Conservation (phyloP, 1,140 invertebrate genomes). For the Bicyclus anynana region DNA sequence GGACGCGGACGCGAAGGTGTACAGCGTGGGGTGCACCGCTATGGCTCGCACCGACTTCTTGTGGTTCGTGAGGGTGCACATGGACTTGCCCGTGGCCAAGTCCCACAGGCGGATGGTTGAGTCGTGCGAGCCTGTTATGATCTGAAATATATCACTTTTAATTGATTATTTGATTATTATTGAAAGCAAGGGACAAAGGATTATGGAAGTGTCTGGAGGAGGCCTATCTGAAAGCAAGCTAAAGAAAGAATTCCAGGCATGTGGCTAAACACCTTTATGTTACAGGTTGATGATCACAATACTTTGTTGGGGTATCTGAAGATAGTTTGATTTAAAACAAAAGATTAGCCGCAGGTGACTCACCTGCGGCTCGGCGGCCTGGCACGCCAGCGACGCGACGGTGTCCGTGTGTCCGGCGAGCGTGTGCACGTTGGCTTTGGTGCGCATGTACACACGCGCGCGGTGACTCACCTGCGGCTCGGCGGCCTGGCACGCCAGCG, state of each 20-base stretch:
- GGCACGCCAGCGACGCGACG: conserved; percentile 94
- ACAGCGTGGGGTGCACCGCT: conserved; percentile 93
- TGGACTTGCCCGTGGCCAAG: conserved; percentile 95
- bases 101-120: conserved; percentile 97
- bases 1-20: conserved; percentile 98
- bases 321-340: too few species aligned
- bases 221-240: too few species aligned
- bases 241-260: too few species aligned
- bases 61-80: conserved; percentile 98
- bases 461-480: conserved; percentile 90
- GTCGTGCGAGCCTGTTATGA: conserved; percentile 90
- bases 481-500: conserved; percentile 92
- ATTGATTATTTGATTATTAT: too few species aligned
- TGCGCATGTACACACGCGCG: too few species aligned
- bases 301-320: too few species aligned
- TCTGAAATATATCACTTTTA: conserved; percentile 46
- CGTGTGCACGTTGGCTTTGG: conserved; percentile 43
- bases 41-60: conserved; percentile 98
- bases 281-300: too few species aligned
- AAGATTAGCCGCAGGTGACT: too few species aligned
- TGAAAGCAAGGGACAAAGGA: too few species aligned
- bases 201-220: too few species aligned
- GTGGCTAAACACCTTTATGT: too few species aligned
- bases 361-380: conserved; percentile 95
- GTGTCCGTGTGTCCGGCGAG: conserved; percentile 97